Base-by-base conservation (phyloP, 2,797 vertebrate genomes). In the Etheostoma perlongum region DNA sequence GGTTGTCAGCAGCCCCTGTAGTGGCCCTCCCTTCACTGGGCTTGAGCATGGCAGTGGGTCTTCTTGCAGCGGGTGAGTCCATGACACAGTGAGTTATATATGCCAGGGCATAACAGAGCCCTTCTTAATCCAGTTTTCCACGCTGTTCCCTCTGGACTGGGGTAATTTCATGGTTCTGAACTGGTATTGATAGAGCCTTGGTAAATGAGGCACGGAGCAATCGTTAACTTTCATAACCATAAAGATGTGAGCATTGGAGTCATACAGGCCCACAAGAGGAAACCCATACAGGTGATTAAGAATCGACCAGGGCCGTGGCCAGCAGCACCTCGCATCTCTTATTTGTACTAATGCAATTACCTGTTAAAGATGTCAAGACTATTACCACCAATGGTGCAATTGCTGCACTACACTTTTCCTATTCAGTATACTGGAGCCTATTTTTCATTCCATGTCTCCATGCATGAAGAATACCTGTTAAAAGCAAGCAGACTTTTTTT, bases 141-240 rank as follows among this genome's bases (percentile, higher is more conserved):
- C 79, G 65, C 85, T 69, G 84, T 83, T 94, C 94, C 92, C 93
- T 89, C 81, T 78, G 89, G 93, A 91, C 88, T 67, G 84, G 90
- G 87, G 92, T 94, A 93, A 95, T 95, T 95, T 95, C 93, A 94
- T 95, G 94, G 85, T 94, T 82, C 88, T 93, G 88, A 94, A 93
- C 91, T 91, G 88, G 89, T 93, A 95, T 94, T 92, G 93, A 95
- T 95, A 91, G 92, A 91, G 90, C 75, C 89, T 88, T 89, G 88
- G 91, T 90, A 94, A 94, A 93, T 92, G 86, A 90, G 86, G 90
- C 92, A 91, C 89, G 84, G 89, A 71, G 91, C 87, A 93, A 93
- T 94, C 92, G 89, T 93, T 94, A 93, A 92, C 92, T 93, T 91
- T 94, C 94, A 94, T 94, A 94, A 92, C 92, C 94, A 93, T 93